Evolutionary conservation across 1,140 invertebrate genomes (phyloP), one percentile per base, ranked within the genome.

Genomic region (Tetragonula clypearis): DNA sequence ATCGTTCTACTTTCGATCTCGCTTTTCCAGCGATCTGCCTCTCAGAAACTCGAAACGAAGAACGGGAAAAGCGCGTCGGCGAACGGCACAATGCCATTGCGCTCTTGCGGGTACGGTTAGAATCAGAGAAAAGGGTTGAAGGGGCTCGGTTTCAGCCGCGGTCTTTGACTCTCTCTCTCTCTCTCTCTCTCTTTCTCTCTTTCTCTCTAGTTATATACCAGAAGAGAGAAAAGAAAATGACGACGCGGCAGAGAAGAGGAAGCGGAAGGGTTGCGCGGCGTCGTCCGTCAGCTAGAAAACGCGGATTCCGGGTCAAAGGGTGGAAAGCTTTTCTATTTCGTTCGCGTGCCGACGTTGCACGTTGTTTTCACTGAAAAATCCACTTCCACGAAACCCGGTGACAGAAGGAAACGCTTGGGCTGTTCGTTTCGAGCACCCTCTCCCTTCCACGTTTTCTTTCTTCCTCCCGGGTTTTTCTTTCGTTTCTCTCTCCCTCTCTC

Each of bases 251-350:
- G 73, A 69, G 73, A 60, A 66, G 71, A 35, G 81, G 53, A 77
- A 68, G 62, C 41, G 62, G 56, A 75, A 69, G 49, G 49, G 71
- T 53, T 5, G 69, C 79, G 49, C 79, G 35, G 53, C 71, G 66
- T 60, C 60, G 41, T 66, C 74, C 55, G 74, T 41, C 6, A n/a
- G 9, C n/a, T 73, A 30, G 74, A 76, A 49, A 76, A 76, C 77
- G 53, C 79, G 53, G 30, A 26, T 58, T 80, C 66, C 79, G 66
- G 66, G 79, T 71, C 79, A 80, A 80, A 80, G 79, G 68, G 79
- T 80, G 79, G 79, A 60, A 72, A 60, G 79, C 79, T 81, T 81
- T 81, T 60, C 68, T 81, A 58, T 81, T 58, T 81, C 56, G 68
- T n/a, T 71, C 53, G 68, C 66, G 79, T 72, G 55, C 77, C 49